These are phyloP conservation scores for Crocidura indochinensis DNA, from an alignment of 2,797 vertebrate genomes.

Conservation along the genomic window DNA sequence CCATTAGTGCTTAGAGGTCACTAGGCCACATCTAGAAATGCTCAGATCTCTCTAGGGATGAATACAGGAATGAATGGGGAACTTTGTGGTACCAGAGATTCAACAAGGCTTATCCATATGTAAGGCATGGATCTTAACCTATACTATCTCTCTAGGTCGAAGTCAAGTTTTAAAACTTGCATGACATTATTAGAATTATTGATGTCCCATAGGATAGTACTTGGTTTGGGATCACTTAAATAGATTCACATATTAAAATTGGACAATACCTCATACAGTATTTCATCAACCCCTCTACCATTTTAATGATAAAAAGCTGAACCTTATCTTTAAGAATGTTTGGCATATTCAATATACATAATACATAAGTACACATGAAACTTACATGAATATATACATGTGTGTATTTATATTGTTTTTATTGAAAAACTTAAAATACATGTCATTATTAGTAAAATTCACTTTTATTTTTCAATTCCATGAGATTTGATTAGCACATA, in stretches of 20 bases:
- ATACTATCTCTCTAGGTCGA: too few relatives aligned
- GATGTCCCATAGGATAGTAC: not conserved
- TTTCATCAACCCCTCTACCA: not conserved
- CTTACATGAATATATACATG: not conserved
- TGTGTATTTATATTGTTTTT: not conserved
- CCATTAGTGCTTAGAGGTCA: too few relatives aligned
- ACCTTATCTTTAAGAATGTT: constrained; percentile 21
- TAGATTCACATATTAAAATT: not conserved
- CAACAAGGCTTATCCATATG: too few relatives aligned
- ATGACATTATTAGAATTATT: not conserved
- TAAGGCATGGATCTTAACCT: too few relatives aligned
- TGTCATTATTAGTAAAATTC: constrained; percentile 51
- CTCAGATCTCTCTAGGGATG: too few relatives aligned
- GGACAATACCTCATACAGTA: not conserved
- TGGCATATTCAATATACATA: not conserved
- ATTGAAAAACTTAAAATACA: constrained; percentile 28
- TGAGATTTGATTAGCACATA: constrained; percentile 34
- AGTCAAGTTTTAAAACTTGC: constrained; percentile 9
- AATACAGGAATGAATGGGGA: too few relatives aligned
- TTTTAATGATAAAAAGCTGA: not conserved
- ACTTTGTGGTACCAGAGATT: too few relatives aligned
- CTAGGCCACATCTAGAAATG: too few relatives aligned
- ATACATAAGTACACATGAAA: not conserved
- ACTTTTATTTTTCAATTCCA: not conserved
- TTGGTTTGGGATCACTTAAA: not conserved